A percentile compares a stretch with the other conserved stretches of the same genome.
Conservation (phyloP, 1,140 invertebrate genomes). For the Glossosoma conforme region DNA sequence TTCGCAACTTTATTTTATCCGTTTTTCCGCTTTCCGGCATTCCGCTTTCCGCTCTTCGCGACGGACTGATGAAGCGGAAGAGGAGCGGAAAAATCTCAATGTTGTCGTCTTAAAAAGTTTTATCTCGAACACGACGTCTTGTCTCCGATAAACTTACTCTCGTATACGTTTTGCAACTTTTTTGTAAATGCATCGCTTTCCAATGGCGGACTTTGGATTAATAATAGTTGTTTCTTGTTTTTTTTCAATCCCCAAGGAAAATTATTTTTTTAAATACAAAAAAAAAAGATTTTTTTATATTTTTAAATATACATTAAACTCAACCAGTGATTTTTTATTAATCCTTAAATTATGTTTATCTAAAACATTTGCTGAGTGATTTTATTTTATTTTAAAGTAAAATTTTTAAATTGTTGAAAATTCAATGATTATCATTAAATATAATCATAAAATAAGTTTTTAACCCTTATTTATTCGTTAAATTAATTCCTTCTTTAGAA, state of each 20-base stretch:
- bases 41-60: slow-evolving; percentile 3
- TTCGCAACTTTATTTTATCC: slow-evolving; percentile 2
- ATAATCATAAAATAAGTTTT: too few species aligned
- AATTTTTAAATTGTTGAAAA: too few species aligned
- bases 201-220: background rate
- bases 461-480: too few species aligned
- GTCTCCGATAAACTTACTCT: slow-evolving; percentile 1
- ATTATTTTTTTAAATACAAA: background rate
- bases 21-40: background rate
- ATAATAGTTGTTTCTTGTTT: background rate
- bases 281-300: background rate
- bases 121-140: slow-evolving; percentile 4
- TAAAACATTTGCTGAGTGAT: background rate
- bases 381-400: background rate
- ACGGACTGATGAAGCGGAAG: slow-evolving; percentile 5
- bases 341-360: background rate
- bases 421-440: too few species aligned
- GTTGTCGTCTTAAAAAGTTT: slow-evolving; percentile 7
- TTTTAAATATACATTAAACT: background rate
- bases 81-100: slow-evolving; percentile 10
- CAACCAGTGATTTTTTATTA: background rate
- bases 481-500: too few species aligned
- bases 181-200: background rate
- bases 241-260: too few species aligned
- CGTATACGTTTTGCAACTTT: background rate